Percentiles rank a stretch among this genome's conserved stretches.
Conservation (phyloP, 2,113 vertebrate species). For the Anthoscopus minutus region DNA sequence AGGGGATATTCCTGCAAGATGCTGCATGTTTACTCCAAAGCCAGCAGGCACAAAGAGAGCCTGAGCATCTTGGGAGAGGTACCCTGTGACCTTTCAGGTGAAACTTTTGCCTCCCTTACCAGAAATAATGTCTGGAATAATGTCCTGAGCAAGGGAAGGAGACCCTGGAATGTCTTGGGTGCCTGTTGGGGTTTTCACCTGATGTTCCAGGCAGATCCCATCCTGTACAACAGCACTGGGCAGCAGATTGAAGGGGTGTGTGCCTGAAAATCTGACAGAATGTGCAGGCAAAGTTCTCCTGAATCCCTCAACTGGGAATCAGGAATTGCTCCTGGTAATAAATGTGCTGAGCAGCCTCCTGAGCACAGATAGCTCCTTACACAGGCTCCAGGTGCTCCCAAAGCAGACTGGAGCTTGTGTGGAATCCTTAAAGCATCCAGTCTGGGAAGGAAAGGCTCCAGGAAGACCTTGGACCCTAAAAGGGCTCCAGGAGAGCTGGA, state of each 20-base stretch:
- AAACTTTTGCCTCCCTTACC: neutral
- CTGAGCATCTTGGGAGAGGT: neutral
- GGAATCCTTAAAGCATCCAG: neutral
- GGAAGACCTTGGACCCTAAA: neutral
- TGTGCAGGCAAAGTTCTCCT: accelerated
- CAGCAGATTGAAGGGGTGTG: neutral
- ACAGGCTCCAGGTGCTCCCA: neutral
- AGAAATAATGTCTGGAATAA: neutral
- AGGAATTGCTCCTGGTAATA: neutral
- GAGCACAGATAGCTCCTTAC: neutral
- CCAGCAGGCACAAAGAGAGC: neutral
- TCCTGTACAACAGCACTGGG: accelerated
- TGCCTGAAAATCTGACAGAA: no score
- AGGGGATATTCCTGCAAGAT: neutral
- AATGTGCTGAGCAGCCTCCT: neutral
- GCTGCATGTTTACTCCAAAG: accelerated
- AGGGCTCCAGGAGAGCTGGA: neutral
- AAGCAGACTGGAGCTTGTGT: accelerated
- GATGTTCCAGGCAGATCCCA: accelerated
- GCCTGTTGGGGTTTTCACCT: neutral
- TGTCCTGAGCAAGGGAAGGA: neutral
- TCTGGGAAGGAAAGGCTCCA: neutral
- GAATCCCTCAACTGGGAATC: neutral
- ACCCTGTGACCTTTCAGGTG: neutral
- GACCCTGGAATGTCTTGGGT: neutral